Conservation (phyloP, 2,888 invertebrate genomes). For the Lithophane ornitopus region DNA sequence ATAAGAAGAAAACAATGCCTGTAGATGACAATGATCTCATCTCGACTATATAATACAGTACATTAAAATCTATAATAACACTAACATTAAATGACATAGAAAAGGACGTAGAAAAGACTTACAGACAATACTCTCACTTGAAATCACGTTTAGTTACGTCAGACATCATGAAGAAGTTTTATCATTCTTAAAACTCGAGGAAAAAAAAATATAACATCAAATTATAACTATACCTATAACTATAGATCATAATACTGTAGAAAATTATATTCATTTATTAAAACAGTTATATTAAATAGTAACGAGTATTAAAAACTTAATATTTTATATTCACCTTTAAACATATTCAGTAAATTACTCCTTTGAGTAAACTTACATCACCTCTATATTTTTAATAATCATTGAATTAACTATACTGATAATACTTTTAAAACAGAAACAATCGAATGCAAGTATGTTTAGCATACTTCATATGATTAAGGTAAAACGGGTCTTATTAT, state of each 20-base stretch:
- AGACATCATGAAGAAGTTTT: slow-evolving; percentile 72
- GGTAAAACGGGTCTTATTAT: slow-evolving; percentile 62
- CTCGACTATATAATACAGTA: slow-evolving; percentile 40
- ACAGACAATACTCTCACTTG: slow-evolving; percentile 86
- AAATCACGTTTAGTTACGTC: slow-evolving; percentile 87
- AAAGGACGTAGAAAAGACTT: slow-evolving; percentile 89
- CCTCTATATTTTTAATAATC: slow-evolving; percentile 8
- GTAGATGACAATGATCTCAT: slow-evolving; percentile 53
- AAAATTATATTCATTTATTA: slow-evolving; percentile 44
- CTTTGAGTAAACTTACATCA: slow-evolving; percentile 2
- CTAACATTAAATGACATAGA: slow-evolving; percentile 89
- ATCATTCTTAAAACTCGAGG: slow-evolving; percentile 49
- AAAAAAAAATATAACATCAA: slow-evolving; percentile 51
- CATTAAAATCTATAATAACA: slow-evolving; percentile 74
- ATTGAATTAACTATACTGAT: slow-evolving; percentile 20
- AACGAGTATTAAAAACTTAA: slow-evolving; percentile 19
- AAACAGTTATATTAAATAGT: slow-evolving; percentile 27
- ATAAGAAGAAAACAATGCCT: slow-evolving; percentile 34
- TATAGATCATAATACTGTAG: slow-evolving; percentile 59
- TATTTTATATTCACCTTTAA: slow-evolving; percentile 10
- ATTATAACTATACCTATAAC: slow-evolving; percentile 47
- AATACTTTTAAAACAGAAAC: slow-evolving; percentile 20
- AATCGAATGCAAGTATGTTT: slow-evolving; percentile 10
- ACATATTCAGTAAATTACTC: slow-evolving; percentile 13
- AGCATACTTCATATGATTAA: slow-evolving; percentile 24